Percentiles rank a stretch among this genome's conserved stretches.
Evolutionary conservation across 1,140 invertebrate genomes (phyloP).

Genomic region (Pteromalus puparum): DNA sequence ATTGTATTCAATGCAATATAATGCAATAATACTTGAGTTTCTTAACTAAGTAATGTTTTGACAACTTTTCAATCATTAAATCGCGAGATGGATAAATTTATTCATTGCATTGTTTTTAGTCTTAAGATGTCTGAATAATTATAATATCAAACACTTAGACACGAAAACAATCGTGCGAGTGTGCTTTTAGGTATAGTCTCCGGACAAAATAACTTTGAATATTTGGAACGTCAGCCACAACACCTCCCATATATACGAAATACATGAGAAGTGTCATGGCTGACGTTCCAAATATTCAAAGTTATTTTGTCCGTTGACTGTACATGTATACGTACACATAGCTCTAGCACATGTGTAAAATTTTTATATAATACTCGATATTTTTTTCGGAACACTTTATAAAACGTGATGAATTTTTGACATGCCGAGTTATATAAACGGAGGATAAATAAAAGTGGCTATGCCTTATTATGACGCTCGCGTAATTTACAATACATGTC

Average conservation of each 20-base stretch:
- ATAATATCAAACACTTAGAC: conserved; percentile 47
- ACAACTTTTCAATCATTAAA: conserved; percentile 23
- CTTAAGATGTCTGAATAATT: conserved; percentile 44
- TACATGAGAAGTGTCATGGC: too few species aligned
- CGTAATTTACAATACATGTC: conserved; percentile 16
- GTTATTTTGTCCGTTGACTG: too few species aligned
- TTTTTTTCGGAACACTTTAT: conserved; percentile 16
- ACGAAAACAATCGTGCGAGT: conserved; percentile 28
- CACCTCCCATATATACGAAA: too few species aligned
- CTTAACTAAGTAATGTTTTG: conserved; percentile 19
- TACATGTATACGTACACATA: neutral
- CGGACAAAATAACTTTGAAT: too few species aligned
- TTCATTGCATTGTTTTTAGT: conserved; percentile 34
- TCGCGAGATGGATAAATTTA: conserved; percentile 7
- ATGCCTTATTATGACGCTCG: conserved; percentile 21
- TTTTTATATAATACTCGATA: neutral
- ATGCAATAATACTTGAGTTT: conserved; percentile 44
- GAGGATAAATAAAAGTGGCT: conserved; percentile 7
- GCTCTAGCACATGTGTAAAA: neutral
- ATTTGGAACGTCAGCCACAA: too few species aligned
- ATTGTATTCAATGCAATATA: conserved; percentile 47
- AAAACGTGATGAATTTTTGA: conserved; percentile 23
- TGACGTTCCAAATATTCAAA: too few species aligned
- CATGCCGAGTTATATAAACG: conserved; percentile 23
- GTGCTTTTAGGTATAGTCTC: neutral